Conservation (phyloP, 2,113 vertebrate genomes). For the Romanogobio albipinnatus region DNA sequence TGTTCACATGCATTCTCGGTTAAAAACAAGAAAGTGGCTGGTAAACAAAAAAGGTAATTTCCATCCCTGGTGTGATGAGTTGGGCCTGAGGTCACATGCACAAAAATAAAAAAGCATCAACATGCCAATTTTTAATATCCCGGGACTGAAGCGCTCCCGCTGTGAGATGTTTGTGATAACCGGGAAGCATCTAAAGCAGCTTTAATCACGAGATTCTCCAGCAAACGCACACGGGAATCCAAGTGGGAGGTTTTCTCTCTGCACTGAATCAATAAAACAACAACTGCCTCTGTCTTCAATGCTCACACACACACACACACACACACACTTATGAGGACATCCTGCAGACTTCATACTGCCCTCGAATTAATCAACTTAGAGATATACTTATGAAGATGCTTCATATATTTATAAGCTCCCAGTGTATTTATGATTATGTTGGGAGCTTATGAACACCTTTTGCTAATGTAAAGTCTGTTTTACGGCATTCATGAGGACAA, state of each 20-base stretch:
- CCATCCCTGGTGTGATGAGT: no score
- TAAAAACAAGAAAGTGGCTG: no score
- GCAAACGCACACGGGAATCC: slow-evolving; percentile 9
- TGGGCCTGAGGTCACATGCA: background rate
- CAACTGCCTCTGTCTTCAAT: slow-evolving; percentile 36
- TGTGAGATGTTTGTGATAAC: slow-evolving; percentile 25
- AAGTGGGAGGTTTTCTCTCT: slow-evolving; percentile 23
- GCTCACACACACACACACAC: background rate
- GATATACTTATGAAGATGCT: background rate
- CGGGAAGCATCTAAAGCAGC: background rate
- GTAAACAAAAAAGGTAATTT: no score
- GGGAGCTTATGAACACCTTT: background rate
- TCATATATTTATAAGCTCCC: background rate
- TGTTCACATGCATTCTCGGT: no score
- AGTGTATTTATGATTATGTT: background rate
- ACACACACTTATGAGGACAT: background rate
- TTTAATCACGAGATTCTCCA: slow-evolving; percentile 39
- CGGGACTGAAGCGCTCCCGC: background rate
- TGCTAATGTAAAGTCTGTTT: background rate
- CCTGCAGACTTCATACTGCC: background rate
- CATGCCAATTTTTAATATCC: background rate
- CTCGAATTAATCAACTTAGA: background rate
- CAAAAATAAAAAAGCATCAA: background rate
- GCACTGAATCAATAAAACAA: slow-evolving; percentile 39
- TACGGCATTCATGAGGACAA: background rate